These are phyloP conservation scores for Lepidochitona cinerea DNA, from an alignment of 2,888 invertebrate genomes.

Conservation along the genomic window DNA sequence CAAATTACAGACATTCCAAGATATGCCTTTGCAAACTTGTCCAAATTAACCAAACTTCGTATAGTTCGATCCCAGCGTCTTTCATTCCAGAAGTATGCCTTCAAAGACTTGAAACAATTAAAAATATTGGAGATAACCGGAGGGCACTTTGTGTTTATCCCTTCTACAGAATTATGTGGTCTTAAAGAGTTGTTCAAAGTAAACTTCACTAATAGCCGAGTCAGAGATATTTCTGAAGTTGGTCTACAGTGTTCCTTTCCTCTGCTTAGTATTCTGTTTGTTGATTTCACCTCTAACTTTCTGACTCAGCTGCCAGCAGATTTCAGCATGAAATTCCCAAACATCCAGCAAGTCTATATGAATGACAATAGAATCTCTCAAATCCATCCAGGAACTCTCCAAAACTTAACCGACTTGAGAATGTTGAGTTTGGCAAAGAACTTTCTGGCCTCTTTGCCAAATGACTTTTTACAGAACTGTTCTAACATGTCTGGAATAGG, in stretches of 20 bases:
- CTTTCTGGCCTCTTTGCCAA: conserved; percentile 25
- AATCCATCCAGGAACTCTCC: conserved; percentile 1
- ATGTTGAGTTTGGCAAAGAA: conserved; percentile 40
- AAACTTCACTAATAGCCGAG: not conserved
- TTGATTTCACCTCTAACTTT: not conserved
- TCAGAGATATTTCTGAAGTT: not conserved
- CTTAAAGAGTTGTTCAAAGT: not conserved
- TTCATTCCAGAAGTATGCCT: not conserved
- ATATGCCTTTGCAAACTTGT: not conserved
- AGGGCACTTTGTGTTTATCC: not conserved
- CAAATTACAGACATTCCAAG: not conserved
- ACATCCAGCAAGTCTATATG: conserved; percentile 9
- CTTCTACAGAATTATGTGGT: not conserved
- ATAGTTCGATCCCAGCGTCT: not conserved
- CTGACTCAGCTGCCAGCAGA: not conserved
- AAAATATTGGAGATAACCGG: not conserved
- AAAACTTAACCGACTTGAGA: conserved; percentile 16
- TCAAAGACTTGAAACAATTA: not conserved
- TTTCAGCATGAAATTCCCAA: conserved; percentile 15
- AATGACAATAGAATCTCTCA: conserved; percentile 10
- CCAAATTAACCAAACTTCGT: not conserved
- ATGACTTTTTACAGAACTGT: conserved; percentile 5
- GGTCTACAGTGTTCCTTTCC: not conserved
- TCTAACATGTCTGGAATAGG: not conserved
- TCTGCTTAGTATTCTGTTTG: not conserved